Evolutionary conservation across 2,113 vertebrate species (phyloP), one percentile per base, ranked within the genome.

Genomic region (Cromileptes altivelis): DNA sequence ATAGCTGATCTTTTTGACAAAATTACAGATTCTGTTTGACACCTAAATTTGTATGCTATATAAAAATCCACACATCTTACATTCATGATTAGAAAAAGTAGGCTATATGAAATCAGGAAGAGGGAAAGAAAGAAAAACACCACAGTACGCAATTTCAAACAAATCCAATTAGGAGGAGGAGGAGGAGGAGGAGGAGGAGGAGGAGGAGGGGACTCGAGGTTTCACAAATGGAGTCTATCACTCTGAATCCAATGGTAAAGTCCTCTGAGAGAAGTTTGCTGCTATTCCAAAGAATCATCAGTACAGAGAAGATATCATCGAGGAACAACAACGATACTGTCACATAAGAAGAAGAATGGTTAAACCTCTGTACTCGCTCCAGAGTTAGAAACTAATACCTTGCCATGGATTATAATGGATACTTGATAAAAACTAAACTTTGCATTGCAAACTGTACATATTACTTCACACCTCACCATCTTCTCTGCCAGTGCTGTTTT

Each of bases 1-100:
- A 94, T 95, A 96, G 94, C 95, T 94, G 95, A 95, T 95, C 94
- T 95, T 94, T 95, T 95, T 91, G 94, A 95, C 95, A 96, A 95
- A 95, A 95, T 94, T 93, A 94, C 92, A 94, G 92, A 85, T 93
- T 93, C 90, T 94, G 93, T 94, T 94, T 85, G 85, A 95, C 94
- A 95, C 89, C 93, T 85, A 92, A 92, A 96, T 95, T 90, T 91
- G 70, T 94, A 92, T 93, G 93, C 91, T 95, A 95, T 95, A 95
- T 94, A 96, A 95, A 96, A 96, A 95, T 90, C 91, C 93, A 94
- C 94, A 94, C 93, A 91, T 94, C 94, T 91, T 95, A 96, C 95
- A 96, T 96, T 95, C 95, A 95, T 95, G 91, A 94, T 93, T 95
- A 95, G 93, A 95, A 96, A 93, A 95, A 94, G 91, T 91, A 90